Evolutionary conservation across 2,888 invertebrate species (phyloP).

Genomic region (Mayetiola destructor): DNA sequence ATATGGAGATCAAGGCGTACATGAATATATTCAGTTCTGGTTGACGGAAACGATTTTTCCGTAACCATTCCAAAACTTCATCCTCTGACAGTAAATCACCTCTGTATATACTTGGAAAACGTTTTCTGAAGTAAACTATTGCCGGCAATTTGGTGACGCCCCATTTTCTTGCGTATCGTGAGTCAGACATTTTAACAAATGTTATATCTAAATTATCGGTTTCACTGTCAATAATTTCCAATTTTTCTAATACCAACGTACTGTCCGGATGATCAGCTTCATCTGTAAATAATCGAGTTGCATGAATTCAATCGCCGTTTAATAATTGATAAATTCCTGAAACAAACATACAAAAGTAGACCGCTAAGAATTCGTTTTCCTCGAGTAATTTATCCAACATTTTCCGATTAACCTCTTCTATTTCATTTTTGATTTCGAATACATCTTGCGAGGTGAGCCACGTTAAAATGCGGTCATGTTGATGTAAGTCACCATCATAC

Average conservation of each 20-base stretch:
- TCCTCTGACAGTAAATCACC: constrained; percentile 74
- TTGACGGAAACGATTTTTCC: constrained; percentile 83
- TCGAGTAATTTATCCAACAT: constrained; percentile 89
- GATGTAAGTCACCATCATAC: constrained; percentile 79
- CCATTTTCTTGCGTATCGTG: constrained; percentile 84
- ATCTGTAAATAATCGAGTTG: constrained; percentile 40
- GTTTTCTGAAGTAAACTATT: constrained; percentile 77
- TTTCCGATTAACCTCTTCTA: constrained; percentile 91
- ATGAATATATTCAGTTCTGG: constrained; percentile 87
- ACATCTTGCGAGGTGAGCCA: constrained; percentile 91
- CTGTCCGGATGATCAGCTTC: constrained; percentile 69
- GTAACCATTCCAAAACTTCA: constrained; percentile 81
- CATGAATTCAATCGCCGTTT: background rate
- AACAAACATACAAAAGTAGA: constrained; percentile 76
- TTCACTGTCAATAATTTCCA: constrained; percentile 90
- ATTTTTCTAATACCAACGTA: constrained; percentile 62
- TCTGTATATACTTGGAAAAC: constrained; percentile 86
- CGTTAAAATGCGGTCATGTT: constrained; percentile 68
- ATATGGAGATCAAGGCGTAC: constrained; percentile 78
- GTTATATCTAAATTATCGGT: constrained; percentile 88
- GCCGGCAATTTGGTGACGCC: constrained; percentile 83
- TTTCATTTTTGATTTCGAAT: constrained; percentile 90
- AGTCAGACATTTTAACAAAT: constrained; percentile 86
- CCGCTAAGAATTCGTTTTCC: constrained; percentile 88
- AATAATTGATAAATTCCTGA: background rate